These are phyloP conservation scores for Ammospiza caudacuta DNA, from an alignment of 2,113 vertebrate genomes.

Conservation along the genomic window DNA sequence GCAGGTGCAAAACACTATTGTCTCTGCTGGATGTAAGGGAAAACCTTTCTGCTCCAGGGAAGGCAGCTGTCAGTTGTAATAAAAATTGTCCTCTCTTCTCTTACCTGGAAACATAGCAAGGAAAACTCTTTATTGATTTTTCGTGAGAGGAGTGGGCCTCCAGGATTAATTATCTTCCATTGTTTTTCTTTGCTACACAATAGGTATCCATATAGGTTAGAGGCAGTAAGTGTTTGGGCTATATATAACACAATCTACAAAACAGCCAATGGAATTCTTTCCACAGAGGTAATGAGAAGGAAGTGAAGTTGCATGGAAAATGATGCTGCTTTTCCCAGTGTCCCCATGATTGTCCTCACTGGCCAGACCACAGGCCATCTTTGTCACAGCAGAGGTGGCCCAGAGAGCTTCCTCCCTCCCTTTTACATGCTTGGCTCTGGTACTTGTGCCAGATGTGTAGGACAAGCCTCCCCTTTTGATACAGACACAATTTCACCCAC, in stretches of 20 bases:
- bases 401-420: not conserved
- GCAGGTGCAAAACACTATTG: conserved; percentile 5
- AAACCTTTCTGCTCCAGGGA: conserved; percentile 13
- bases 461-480: not conserved
- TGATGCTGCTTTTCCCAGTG: not conserved
- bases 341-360: not conserved
- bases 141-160: not conserved
- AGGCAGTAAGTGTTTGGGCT: not conserved
- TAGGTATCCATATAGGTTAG: not conserved
- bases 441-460: not conserved
- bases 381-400: not conserved
- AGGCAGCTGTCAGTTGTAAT: not conserved
- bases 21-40: not conserved
- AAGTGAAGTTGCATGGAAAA: not conserved
- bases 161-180: conserved; percentile 15
- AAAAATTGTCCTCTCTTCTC: conserved; percentile 18
- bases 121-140: conserved; percentile 37
- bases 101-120: not conserved
- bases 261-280: not conserved
- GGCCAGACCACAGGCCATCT: not conserved
- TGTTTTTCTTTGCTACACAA: not conserved
- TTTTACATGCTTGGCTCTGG: not conserved
- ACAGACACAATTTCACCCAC: not conserved
- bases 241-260: not conserved
- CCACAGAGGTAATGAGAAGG: not conserved